These are phyloP conservation scores for Athrips mouffetella DNA, from an alignment of 2,888 invertebrate species.

Conservation along the genomic window DNA sequence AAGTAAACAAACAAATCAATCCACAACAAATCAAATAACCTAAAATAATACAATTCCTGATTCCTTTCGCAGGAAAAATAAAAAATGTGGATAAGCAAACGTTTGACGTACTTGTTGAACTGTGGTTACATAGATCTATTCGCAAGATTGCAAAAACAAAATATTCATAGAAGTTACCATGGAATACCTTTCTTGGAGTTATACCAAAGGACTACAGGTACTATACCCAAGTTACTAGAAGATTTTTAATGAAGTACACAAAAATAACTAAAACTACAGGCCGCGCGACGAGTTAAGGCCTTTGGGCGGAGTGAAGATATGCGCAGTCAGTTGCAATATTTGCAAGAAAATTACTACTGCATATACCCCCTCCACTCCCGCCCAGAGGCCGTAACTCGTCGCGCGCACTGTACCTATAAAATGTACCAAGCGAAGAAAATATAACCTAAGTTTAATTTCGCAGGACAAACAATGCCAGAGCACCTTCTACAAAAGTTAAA, in stretches of 20 bases:
- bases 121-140: not conserved
- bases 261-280: not conserved
- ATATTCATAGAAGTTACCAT: slow-evolving; percentile 31
- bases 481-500: slow-evolving; percentile 37
- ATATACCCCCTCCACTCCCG: too few species aligned
- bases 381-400: not conserved
- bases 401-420: too few species aligned
- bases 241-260: not conserved
- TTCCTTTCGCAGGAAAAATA: not conserved
- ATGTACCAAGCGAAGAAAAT: too few species aligned
- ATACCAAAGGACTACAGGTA: slow-evolving; percentile 58
- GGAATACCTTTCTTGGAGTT: slow-evolving; percentile 50
- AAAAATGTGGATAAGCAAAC: not conserved
- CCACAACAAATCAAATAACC: too few species aligned
- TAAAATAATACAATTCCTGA: too few species aligned
- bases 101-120: not conserved
- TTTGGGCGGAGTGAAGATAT: too few species aligned
- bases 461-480: slow-evolving; percentile 46
- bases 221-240: slow-evolving; percentile 16
- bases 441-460: not conserved
- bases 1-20: too few species aligned
- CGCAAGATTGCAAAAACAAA: not conserved
- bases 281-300: not conserved
- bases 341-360: too few species aligned
- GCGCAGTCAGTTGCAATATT: too few species aligned